A percentile compares a stretch with the other conserved stretches of the same genome.
Evolutionary conservation across 1,140 invertebrate genomes (phyloP).

Genomic region (Drosophila sp.): DNA sequence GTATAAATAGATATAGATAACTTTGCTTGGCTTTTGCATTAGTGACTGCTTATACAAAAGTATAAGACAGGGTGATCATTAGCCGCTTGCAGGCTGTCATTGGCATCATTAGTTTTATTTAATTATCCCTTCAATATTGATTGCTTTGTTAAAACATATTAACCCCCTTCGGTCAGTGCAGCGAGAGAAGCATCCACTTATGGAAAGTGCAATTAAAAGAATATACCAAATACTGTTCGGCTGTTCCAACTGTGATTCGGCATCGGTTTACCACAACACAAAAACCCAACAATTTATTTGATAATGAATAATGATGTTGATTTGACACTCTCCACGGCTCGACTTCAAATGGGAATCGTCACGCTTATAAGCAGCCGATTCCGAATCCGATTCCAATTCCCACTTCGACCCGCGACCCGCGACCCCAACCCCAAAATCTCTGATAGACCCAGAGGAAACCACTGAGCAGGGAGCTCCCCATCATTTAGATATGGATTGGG

Average conservation of each 20-base stretch:
- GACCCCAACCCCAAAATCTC: slow-evolving; percentile 1
- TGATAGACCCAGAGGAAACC: slow-evolving; percentile 8
- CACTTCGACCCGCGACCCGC: slow-evolving; percentile 9
- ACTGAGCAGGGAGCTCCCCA: slow-evolving; percentile 20
- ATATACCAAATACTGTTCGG: slow-evolving; percentile 18
- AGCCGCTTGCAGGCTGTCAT: slow-evolving; percentile 66
- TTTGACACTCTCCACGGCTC: slow-evolving; percentile 67
- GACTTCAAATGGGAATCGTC: slow-evolving; percentile 71
- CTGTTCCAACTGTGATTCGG: slow-evolving; percentile 66
- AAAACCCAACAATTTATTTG: slow-evolving; percentile 78
- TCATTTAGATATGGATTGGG: neutral
- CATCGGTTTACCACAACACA: slow-evolving; percentile 63
- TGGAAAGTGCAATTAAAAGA: slow-evolving; percentile 77
- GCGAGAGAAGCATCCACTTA: slow-evolving; percentile 34
- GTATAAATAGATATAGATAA: neutral
- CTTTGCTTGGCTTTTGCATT: neutral
- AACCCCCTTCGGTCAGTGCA: slow-evolving; percentile 57
- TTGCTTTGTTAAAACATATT: slow-evolving; percentile 82
- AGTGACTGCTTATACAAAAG: neutral
- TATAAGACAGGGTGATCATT: slow-evolving; percentile 52
- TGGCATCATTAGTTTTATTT: slow-evolving; percentile 84
- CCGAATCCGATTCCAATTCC: slow-evolving; percentile 25
- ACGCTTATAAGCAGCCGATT: slow-evolving; percentile 54
- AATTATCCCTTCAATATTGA: slow-evolving; percentile 80
- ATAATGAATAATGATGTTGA: slow-evolving; percentile 84